Conservation (phyloP, 2,888 invertebrate species). For the Zaprionus lineosus region DNA sequence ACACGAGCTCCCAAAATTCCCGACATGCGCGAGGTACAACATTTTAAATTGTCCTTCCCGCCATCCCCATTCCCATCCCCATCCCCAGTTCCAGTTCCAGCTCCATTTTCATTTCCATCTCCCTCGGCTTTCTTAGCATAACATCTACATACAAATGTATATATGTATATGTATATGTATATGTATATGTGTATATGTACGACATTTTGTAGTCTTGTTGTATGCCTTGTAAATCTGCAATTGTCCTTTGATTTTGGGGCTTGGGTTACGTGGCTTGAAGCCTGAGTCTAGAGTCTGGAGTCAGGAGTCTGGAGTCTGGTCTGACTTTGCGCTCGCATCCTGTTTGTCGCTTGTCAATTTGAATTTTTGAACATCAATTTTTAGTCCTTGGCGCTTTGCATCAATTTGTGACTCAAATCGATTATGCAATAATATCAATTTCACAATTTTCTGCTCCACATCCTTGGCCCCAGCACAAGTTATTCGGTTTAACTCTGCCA, state of each 20-base stretch:
- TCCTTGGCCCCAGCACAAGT: slow-evolving; percentile 20
- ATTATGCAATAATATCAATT: slow-evolving; percentile 52
- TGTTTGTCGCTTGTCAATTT: background rate
- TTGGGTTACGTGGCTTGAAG: too few species aligned
- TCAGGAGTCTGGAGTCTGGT: too few species aligned
- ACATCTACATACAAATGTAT: slow-evolving; percentile 25
- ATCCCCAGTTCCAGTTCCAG: too few species aligned
- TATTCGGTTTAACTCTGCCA: slow-evolving; percentile 32
- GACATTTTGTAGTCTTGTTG: too few species aligned
- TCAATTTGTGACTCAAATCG: slow-evolving; percentile 26
- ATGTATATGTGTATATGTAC: background rate
- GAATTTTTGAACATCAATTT: background rate
- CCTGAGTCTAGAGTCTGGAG: too few species aligned
- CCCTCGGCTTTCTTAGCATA: slow-evolving; percentile 16
- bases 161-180: background rate
- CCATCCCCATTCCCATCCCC: too few species aligned
- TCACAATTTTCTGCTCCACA: slow-evolving; percentile 26
- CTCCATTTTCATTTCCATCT: too few species aligned
- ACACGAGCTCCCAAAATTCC: too few species aligned
- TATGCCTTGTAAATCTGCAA: too few species aligned
- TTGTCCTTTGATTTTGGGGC: too few species aligned
- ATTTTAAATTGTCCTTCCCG: slow-evolving; percentile 5
- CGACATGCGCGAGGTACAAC: slow-evolving; percentile 11
- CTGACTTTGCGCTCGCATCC: too few species aligned
- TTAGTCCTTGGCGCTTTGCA: slow-evolving; percentile 6